A percentile compares a stretch with the other conserved stretches of the same genome.
Conservation (phyloP, 2,797 vertebrate species). For the Vespertilio murinus region DNA sequence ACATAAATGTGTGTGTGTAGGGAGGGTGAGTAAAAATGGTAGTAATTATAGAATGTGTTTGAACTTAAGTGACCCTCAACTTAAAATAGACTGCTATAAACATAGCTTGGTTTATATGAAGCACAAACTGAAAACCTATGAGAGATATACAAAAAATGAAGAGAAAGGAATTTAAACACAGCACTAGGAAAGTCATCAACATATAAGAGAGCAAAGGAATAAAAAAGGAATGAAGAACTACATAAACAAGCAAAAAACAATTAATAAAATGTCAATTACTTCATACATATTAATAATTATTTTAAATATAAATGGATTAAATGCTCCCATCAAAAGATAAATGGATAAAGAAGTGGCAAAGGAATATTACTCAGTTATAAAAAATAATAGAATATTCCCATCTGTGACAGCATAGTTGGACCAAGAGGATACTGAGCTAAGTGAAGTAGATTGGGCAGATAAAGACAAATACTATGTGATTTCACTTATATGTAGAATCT, state of each 20-base stretch:
- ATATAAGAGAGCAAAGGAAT: neutral
- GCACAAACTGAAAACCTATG: neutral
- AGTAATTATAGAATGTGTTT: neutral
- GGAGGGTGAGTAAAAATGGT: neutral
- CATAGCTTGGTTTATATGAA: neutral
- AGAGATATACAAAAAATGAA: neutral
- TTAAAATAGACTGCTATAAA: neutral
- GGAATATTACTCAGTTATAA: neutral
- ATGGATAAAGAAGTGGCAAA: neutral
- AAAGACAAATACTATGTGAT: neutral
- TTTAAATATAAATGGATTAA: neutral
- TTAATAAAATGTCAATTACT: neutral
- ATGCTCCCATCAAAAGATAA: neutral
- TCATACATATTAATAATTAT: neutral
- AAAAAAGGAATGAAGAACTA: neutral
- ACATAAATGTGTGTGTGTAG: neutral
- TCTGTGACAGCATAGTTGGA: neutral
- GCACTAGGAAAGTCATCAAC: neutral
- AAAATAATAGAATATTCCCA: neutral
- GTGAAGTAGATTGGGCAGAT: neutral
- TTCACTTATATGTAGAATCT: neutral
- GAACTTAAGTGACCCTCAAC: neutral
- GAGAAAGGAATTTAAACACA: neutral
- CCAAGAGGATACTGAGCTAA: neutral
- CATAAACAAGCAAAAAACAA: neutral